Base-by-base conservation (phyloP, 1,140 invertebrate genomes). In the Neodiprion virginianus region DNA sequence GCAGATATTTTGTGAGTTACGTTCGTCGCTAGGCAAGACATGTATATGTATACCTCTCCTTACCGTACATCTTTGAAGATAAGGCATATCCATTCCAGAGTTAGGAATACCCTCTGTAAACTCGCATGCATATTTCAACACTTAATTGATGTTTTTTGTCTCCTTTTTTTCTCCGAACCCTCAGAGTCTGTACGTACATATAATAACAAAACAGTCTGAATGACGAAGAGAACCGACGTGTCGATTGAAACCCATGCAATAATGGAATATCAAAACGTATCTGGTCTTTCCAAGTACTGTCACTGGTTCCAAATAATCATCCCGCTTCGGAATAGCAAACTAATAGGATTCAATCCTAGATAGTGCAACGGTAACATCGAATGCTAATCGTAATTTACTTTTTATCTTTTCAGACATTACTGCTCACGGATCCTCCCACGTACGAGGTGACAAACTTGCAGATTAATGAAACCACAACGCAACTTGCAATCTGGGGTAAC, bases 361-460 rank as follows among this genome's bases (percentile, higher is more conserved):
- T 40, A 40, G 28, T 40, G 28, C 28, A 40, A 40, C 28, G 5
- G 28, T 40, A 40, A 40, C 28, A 5, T 40, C 28, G 28, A 40
- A 40, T 40, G 28, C 1, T 40, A 40, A 40, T 40, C 28, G 2
- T 40, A 2, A 2, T 72, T 67, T 28, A 9, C 14, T 74, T 48
- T 14, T 69, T 72, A 49, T 12, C 48, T 8, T 79, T 83, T 5
- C 80, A 90, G 88, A 85, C 83, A 14, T 76, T 90, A 0, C 81
- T 82, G 71, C 88, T 82, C 7, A 86, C 83, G 1, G 86, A 89
- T 76, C 84, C 87, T 1, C 89, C 89, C 9, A 83, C 88, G 17
- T 89, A 89, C 76, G 89, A 90, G 7, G 84, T 90, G 7, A 86
- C 86, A 21, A 80, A 85, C 68, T 72, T 90, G 23, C 61, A 85